Base-by-base conservation (phyloP, 2,113 vertebrate species). In the Aythya baeri region DNA sequence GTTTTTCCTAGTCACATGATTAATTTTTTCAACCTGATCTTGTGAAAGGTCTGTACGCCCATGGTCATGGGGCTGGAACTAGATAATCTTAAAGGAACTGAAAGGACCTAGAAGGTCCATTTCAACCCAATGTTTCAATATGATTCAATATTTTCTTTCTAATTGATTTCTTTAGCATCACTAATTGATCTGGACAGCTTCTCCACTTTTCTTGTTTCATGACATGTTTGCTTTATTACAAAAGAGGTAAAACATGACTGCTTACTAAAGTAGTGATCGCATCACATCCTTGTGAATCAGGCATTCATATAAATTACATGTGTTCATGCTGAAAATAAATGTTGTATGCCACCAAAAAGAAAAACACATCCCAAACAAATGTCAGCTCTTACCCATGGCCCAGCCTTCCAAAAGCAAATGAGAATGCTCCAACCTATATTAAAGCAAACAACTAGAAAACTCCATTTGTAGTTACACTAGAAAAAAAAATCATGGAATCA, bases 321-420 rank as follows among this genome's bases (percentile, higher is more conserved):
- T 3, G 0, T 9, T 55, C 12, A 4, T 8, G 8, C 0, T 50
- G 6, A 58, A 44, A 62, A 23, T 18, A 41, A 29, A 15, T 43
- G 50, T 70, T 3, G 34, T 15, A 55, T 3, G n/a, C 7, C 41
- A 50, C 26, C 38, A 50, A 32, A 84, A 77, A 61, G 13, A 49
- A 91, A 52, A 54, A 49, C 15, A 49, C 54, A 32, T 6, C 22
- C n/a, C 34, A 34, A 73, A 59, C 1, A 83, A 7, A 17, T 2
- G 0, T 0, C 1, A 83, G 32, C 20, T 21, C 54, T 58, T 26
- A 41, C 25, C 20, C 21, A 9, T 1, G 2, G 7, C 36, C 22
- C n/a, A 67, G 15, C 3, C n/a, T 76, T 57, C 29, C 20, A 31
- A 26, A 76, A 54, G 55, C 23, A 54, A 80, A 32, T 0, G 2